Base-by-base conservation (phyloP, 2,797 vertebrate species). In the Leuciscus waleckii region DNA sequence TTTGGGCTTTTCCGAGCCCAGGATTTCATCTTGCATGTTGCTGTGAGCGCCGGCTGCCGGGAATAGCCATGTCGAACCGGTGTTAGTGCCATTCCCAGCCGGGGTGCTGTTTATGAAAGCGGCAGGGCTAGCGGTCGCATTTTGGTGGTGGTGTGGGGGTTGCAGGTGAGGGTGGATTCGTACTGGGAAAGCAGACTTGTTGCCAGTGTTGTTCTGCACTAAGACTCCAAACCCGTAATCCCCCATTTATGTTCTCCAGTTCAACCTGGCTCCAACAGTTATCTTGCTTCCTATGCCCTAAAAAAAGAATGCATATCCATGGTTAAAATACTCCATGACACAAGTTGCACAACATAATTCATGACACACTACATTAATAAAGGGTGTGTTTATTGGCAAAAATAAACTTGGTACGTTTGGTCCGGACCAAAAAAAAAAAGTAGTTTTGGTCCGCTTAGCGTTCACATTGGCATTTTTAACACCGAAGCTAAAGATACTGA, bases 221-320 rank as follows among this genome's bases (percentile, higher is more conserved):
- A 99, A 96, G 96, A 99, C 98, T 97, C 98, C 98, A 93, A 99
- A 99, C 96, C 98, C 98, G 98, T 99, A 99, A 99, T 99, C 98
- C 97, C 98, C 98, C 98, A 99, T 99, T 99, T 98, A 98, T 97
- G 93, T 95, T 94, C 91, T 95, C 94, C 95, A 89, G 84, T 87
- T 85, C 73, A 85, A 79, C 85, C 85, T 87, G 85, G 81, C 75
- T 94, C 93, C 93, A 93, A 94, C 95, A 94, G 94, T 90, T 79
- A 94, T 94, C 92, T 94, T 90, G 93, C 93, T 94, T 92, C 92
- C 93, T 94, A 91, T 90, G 92, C 93, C 94, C 95, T 96, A 92
- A 90, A 92, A 93, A 56, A 85, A 75, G 92, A 90, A 91, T 7
- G 74, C 56, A 88, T 14, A 49, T 13, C 56, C 67, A 63, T 21